Base-by-base conservation (phyloP, 2,797 vertebrate species). In the Carcharodon carcharias region DNA sequence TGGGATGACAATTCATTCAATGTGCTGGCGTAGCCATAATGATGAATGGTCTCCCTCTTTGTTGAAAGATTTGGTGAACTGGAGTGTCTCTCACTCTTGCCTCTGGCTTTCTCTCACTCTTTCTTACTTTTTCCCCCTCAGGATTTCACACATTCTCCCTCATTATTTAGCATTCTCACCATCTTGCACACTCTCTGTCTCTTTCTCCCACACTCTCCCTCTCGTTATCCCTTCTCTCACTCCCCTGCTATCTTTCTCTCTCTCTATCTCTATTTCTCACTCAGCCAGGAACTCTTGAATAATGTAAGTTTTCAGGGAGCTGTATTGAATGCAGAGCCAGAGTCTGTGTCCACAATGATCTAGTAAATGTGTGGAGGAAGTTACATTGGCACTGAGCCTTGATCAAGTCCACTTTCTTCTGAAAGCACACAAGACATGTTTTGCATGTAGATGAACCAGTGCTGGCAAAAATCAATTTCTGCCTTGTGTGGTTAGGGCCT, bases 281-380 rank as follows among this genome's bases (percentile, higher is more conserved):
- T 3, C 3, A 93, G 18, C 18, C 61, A 23, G 58, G 0, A 26
- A 21, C 18, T 40, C 35, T 96, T 97, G 96, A 97, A 96, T 97
- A 97, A 97, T 97, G 97, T 97, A 97, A 97, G 97, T 97, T 97
- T 97, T 96, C 96, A 96, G 96, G 96, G 97, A 97, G 97, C 97
- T 96, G 85, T 63, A 96, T 96, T 97, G 97, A 97, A 97, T 97
- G 97, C 97, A 96, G 96, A 85, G 88, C 91, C 96, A 97, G 97
- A 97, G 97, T 97, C 97, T 97, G 98, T 99, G 98, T 98, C 98
- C 98, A 98, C 98, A 98, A 98, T 96, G 97, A 98, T 98, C 96
- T 97, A 96, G 96, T 97, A 96, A 97, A 56, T 98, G 97, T 97
- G 96, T 97, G 93, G 97, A 98, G 98, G 98, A 98, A 98, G 98